These are phyloP conservation scores for Macrostomum cliftonense DNA, from an alignment of 2,888 invertebrate genomes.

Conservation along the genomic window DNA sequence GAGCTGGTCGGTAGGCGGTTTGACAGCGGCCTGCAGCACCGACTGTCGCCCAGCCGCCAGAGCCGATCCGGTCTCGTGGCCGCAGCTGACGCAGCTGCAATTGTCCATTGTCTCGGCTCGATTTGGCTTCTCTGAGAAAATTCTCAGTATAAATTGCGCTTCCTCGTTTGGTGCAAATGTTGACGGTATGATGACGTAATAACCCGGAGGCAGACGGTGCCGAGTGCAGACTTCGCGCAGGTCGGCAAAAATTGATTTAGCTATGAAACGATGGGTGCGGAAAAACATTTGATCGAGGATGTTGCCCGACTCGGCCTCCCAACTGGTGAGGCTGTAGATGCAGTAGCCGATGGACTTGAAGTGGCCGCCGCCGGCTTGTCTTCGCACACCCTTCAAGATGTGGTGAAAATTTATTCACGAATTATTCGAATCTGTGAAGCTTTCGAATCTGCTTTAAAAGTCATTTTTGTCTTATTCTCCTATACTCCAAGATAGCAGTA, in stretches of 20 bases:
- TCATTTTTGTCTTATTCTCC: no score
- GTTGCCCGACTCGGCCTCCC: slow-evolving; percentile 36
- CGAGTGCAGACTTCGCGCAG: slow-evolving; percentile 75
- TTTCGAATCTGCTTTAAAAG: no score
- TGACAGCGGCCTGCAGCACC: no score
- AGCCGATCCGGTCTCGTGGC: no score
- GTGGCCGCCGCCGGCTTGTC: slow-evolving; percentile 58
- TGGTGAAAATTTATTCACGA: no score
- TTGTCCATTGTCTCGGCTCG: slow-evolving; percentile 19
- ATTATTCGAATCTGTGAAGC: no score
- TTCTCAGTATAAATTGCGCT: slow-evolving; percentile 78
- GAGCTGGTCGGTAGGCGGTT: no score
- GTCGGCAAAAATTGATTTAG: slow-evolving; percentile 81
- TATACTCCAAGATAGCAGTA: no score
- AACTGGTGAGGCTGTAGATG: slow-evolving; percentile 50
- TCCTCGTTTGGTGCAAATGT: slow-evolving; percentile 90
- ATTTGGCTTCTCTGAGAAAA: slow-evolving; percentile 63
- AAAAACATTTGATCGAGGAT: slow-evolving; percentile 66
- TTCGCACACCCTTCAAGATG: slow-evolving; percentile 8
- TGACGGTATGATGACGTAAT: slow-evolving; percentile 82
- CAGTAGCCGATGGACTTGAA: slow-evolving; percentile 86
- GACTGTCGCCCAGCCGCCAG: no score
- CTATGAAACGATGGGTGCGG: slow-evolving; percentile 76
- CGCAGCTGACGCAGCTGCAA: neutral
- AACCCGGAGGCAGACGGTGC: slow-evolving; percentile 78